Conservation (phyloP, 2,888 invertebrate genomes). For the Busseola fusca region DNA sequence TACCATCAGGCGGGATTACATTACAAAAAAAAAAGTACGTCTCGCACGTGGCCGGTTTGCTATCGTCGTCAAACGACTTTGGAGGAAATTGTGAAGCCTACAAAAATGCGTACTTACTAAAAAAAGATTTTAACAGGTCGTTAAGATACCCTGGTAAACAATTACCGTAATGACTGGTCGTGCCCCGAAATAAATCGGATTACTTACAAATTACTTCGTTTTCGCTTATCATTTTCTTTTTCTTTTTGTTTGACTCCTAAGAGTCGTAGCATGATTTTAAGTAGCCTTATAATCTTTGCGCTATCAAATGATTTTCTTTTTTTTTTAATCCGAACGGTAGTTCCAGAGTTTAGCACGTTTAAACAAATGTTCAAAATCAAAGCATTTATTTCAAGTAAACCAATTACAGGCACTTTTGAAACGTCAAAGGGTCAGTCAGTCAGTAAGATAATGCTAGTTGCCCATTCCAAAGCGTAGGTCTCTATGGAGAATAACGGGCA, state of each 20-base stretch:
- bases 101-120: neutral
- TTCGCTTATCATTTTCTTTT: neutral
- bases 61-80: neutral
- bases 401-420: too few relatives aligned
- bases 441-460: too few relatives aligned
- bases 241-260: neutral
- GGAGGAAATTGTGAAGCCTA: neutral
- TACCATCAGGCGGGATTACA: too few relatives aligned
- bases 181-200: neutral
- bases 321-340: neutral
- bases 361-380: too few relatives aligned
- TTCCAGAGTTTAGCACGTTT: neutral
- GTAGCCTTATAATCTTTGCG: neutral
- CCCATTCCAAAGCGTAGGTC: too few relatives aligned
- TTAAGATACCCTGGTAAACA: neutral
- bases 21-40: too few relatives aligned
- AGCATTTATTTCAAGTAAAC: too few relatives aligned
- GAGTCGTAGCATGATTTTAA: neutral
- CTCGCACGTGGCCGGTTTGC: too few relatives aligned
- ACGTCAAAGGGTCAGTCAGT: too few relatives aligned
- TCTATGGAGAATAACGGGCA: too few relatives aligned
- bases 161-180: neutral
- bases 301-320: neutral
- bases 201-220: neutral
- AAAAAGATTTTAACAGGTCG: neutral